A percentile compares a stretch with the other conserved stretches of the same genome.
These are phyloP conservation scores for Corapipo altera DNA, from an alignment of 2,113 vertebrate species.

Conservation along the genomic window DNA sequence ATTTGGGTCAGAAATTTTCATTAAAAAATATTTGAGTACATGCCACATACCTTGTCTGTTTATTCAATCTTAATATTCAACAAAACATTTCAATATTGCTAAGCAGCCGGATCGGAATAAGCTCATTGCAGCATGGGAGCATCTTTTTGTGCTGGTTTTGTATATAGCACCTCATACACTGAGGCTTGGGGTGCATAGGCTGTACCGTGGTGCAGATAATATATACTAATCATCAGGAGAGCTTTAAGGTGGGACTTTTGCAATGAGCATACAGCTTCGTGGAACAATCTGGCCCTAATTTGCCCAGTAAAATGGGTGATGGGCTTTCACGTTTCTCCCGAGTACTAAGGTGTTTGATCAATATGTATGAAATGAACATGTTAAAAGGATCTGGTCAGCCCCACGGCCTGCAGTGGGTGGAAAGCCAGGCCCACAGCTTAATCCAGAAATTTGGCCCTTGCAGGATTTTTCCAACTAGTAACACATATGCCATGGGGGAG, in stretches of 20 bases:
- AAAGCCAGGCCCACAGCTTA: neutral
- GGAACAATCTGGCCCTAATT: neutral
- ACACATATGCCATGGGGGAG: neutral
- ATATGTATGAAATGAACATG: neutral
- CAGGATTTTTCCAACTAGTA: neutral
- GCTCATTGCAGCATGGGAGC: neutral
- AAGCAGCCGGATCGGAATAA: slow-evolving; percentile 2
- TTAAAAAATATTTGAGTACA: slow-evolving; percentile 64
- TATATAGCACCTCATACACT: neutral
- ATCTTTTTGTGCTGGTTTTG: slow-evolving; percentile 7
- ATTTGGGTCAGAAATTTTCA: slow-evolving; percentile 49
- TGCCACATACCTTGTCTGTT: slow-evolving; percentile 49
- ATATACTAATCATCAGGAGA: neutral
- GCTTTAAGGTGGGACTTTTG: neutral
- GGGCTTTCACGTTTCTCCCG: fast-evolving
- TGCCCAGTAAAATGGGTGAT: neutral
- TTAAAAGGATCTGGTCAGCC: neutral
- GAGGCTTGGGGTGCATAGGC: neutral
- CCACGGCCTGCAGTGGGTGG: neutral
- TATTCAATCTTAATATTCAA: slow-evolving; percentile 51
- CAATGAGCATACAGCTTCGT: neutral
- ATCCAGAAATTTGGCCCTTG: neutral
- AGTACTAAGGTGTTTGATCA: neutral
- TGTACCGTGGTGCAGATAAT: neutral
- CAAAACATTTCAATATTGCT: slow-evolving; percentile 46